phyloP scores from a whole-genome alignment of 2,888 invertebrate species.

The Chalcosyrphus nemorum region DNA sequence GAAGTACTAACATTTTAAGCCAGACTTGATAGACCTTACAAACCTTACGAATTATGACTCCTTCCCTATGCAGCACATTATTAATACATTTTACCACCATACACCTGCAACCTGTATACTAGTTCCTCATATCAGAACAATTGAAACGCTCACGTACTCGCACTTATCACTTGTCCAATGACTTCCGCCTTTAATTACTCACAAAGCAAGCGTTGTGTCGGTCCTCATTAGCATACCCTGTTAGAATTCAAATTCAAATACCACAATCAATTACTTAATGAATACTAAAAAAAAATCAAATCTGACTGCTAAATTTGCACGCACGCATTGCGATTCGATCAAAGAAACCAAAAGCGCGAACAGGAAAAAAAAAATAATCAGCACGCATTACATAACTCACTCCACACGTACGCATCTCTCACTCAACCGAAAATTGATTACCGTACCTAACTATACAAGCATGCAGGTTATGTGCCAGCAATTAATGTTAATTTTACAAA shows the following conservation, averaged over 20 bases:
- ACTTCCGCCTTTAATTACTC: constrained; percentile 46
- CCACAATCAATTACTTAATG: constrained; percentile 29
- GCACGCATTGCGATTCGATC: constrained; percentile 8
- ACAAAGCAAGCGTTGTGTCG: not conserved
- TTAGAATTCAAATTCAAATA: constrained; percentile 25
- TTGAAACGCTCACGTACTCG: constrained; percentile 17
- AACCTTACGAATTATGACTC: not conserved
- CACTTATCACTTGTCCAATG: constrained; percentile 21
- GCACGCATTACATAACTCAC: constrained; percentile 26
- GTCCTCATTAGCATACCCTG: constrained; percentile 23
- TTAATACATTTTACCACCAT: not conserved
- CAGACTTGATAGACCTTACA: no score
- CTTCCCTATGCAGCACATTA: not conserved
- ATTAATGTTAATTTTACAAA: constrained; percentile 49
- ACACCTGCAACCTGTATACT: not conserved
- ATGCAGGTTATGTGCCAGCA: constrained; percentile 32
- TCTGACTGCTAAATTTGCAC: constrained; percentile 14
- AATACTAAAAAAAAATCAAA: constrained; percentile 4
- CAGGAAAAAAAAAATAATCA: not conserved
- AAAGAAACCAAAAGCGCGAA: not conserved
- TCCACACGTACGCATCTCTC: constrained; percentile 42
- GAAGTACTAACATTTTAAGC: no score
- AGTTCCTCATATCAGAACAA: not conserved
- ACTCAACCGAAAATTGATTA: constrained; percentile 44
- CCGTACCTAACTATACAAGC: not conserved